phyloP scores from a whole-genome alignment of 2,113 vertebrate species.

The Phrynocephalus versicolor region DNA sequence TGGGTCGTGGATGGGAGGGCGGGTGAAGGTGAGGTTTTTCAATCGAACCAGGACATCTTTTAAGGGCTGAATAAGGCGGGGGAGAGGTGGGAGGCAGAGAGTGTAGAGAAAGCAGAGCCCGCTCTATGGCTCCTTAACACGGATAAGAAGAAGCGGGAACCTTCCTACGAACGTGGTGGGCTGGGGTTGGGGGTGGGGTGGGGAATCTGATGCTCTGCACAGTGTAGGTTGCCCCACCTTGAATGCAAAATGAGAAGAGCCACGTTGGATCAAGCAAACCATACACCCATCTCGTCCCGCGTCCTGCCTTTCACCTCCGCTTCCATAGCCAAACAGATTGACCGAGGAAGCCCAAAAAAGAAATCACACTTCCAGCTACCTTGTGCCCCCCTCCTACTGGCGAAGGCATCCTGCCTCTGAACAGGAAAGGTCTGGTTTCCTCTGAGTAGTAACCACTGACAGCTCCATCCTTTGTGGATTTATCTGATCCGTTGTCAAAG shows the following conservation, averaged over 20 bases:
- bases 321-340: not conserved
- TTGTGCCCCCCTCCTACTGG: too few species aligned
- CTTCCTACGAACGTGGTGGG: not conserved
- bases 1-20: not conserved
- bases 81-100: not conserved
- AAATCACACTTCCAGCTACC: not conserved
- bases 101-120: too few species aligned
- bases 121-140: too few species aligned
- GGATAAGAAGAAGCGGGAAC: too few species aligned
- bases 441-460: not conserved
- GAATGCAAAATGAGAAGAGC: not conserved
- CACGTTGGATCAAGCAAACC: not conserved
- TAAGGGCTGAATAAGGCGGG: not conserved
- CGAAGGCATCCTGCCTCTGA: not conserved
- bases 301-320: not conserved
- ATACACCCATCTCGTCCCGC: too few species aligned
- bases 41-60: not conserved
- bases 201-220: too few species aligned
- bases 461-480: not conserved
- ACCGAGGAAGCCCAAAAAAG: not conserved
- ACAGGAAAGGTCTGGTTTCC: not conserved
- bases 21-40: not conserved
- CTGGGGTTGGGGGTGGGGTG: not conserved
- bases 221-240: not conserved
- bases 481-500: not conserved